phyloP scores from a whole-genome alignment of 2,113 vertebrate species.

The Eurypyga helias region DNA sequence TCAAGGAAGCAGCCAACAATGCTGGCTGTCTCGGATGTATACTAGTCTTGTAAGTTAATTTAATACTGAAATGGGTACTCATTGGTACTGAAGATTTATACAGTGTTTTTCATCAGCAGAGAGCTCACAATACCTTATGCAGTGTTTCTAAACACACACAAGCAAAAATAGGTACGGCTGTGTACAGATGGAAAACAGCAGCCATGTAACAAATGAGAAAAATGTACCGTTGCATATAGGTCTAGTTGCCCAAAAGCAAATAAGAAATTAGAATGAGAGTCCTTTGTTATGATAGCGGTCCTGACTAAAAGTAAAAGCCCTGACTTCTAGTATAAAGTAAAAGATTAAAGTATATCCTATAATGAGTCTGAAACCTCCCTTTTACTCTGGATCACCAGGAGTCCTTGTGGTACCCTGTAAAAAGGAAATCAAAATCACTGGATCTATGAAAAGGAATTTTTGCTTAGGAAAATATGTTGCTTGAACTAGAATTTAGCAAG shows the following conservation, averaged over 20 bases:
- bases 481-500: background rate
- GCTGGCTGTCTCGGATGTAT: background rate
- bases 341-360: background rate
- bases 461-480: background rate
- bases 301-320: background rate
- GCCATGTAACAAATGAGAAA: background rate
- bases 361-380: background rate
- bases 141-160: background rate
- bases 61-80: background rate
- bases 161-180: background rate
- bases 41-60: background rate
- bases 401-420: background rate
- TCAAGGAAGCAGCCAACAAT: background rate
- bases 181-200: background rate
- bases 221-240: background rate
- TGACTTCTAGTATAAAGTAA: too few relatives aligned
- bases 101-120: background rate
- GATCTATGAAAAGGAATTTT: background rate
- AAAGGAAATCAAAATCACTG: background rate
- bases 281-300: background rate
- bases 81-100: background rate
- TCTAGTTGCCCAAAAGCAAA: background rate
- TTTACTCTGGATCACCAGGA: background rate
- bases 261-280: background rate
- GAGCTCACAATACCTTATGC: background rate